Evolutionary conservation across 2,888 invertebrate species (phyloP).

Genomic region (Hymenopus coronatus): DNA sequence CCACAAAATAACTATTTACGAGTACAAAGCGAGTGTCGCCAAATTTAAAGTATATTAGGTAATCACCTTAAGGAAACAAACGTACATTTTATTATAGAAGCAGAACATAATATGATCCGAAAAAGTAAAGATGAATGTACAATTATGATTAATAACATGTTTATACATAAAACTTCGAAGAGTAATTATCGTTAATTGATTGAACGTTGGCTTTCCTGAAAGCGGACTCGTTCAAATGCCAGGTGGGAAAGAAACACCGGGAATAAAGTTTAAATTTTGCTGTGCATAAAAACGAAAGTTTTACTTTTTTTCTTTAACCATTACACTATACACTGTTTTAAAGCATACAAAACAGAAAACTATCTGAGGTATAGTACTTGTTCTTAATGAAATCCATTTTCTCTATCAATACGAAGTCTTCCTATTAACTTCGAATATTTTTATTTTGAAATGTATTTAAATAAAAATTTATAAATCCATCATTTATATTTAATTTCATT

Average conservation of each 20-base stretch:
- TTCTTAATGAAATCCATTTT: not conserved
- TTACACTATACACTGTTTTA: not conserved
- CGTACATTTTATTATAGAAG: not conserved
- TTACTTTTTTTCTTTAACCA: not conserved
- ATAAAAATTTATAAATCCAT: not conserved
- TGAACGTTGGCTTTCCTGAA: not conserved
- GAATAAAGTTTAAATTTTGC: not conserved
- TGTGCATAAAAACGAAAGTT: not conserved
- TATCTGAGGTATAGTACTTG: not conserved
- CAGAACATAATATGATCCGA: not conserved
- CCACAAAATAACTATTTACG: not conserved
- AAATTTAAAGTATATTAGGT: not conserved
- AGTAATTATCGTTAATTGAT: not conserved
- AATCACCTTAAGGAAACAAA: not conserved
- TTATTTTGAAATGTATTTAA: not conserved
- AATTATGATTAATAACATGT: not conserved
- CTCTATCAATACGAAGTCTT: not conserved
- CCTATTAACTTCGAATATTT: not conserved
- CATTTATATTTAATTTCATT: not conserved
- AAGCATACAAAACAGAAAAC: not conserved
- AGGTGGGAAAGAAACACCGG: not conserved
- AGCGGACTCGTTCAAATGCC: not conserved
- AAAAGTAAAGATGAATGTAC: not conserved
- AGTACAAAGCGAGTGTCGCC: not conserved
- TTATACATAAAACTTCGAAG: not conserved